These are phyloP conservation scores for Sphaeridia pumilis DNA, from an alignment of 2,888 invertebrate genomes.

Conservation along the genomic window DNA sequence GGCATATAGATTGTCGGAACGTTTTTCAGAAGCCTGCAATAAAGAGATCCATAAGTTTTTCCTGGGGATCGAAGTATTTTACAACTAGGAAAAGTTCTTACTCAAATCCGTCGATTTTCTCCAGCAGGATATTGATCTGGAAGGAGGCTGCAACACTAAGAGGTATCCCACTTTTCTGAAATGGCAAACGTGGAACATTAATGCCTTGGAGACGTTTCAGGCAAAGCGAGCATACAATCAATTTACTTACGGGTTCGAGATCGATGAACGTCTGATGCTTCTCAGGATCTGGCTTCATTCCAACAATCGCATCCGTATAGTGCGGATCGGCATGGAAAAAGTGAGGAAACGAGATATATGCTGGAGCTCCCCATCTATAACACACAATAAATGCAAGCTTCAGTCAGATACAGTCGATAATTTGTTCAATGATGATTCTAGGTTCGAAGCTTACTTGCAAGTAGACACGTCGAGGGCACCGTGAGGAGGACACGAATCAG, in stretches of 20 bases:
- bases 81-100: conserved; percentile 44
- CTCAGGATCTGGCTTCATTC: conserved; percentile 53
- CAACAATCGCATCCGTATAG: conserved; percentile 52
- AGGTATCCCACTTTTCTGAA: too few relatives aligned
- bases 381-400: too few relatives aligned
- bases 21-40: conserved; percentile 47
- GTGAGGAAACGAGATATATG: conserved; percentile 69
- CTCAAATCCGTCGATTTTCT: conserved; percentile 53
- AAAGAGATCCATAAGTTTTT: too few relatives aligned
- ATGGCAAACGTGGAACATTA: too few relatives aligned
- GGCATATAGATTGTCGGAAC: conserved; percentile 50
- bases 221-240: background rate
- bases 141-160: conserved; percentile 57
- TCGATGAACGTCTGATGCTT: conserved; percentile 61
- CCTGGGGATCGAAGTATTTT: too few relatives aligned
- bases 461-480: conserved; percentile 61
- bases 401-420: background rate
- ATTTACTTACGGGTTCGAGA: conserved; percentile 52
- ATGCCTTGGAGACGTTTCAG: background rate
- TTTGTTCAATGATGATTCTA: background rate
- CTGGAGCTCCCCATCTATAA: conserved; percentile 67
- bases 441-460: conserved; percentile 45
- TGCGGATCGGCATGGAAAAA: conserved; percentile 57
- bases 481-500: conserved; percentile 35
- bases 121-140: conserved; percentile 65